Evolutionary conservation across 2,113 vertebrate species (phyloP).

Genomic region (Alligator sinensis): DNA sequence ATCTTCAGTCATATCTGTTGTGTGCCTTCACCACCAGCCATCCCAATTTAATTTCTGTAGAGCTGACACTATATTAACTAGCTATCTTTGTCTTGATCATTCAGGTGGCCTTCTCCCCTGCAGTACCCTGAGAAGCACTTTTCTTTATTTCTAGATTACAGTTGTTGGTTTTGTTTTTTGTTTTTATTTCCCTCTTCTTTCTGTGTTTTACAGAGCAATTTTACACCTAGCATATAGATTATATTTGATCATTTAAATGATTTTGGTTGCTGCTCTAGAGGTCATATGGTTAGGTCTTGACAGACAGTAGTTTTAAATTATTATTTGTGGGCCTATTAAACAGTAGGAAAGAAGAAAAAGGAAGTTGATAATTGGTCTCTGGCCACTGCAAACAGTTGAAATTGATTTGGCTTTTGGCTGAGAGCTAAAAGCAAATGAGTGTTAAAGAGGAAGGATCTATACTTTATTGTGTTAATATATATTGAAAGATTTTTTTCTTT

Average conservation of each 20-base stretch:
- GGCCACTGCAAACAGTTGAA: slow-evolving; percentile 2
- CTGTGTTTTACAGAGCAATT: neutral
- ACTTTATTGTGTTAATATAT: neutral
- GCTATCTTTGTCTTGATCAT: no score
- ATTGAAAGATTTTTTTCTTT: neutral
- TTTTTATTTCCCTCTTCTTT: neutral
- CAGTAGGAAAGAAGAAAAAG: slow-evolving; percentile 23
- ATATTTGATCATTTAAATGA: slow-evolving; percentile 4
- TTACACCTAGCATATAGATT: neutral
- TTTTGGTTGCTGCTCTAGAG: slow-evolving; percentile 1
- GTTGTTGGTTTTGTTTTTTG: neutral
- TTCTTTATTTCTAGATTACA: no score
- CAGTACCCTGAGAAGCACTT: no score
- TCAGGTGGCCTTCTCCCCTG: no score
- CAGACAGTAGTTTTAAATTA: slow-evolving; percentile 31
- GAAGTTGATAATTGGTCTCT: slow-evolving; percentile 36
- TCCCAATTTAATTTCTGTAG: no score
- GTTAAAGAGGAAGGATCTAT: neutral
- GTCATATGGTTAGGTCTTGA: neutral
- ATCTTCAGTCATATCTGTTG: no score
- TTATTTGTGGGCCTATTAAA: slow-evolving; percentile 39
- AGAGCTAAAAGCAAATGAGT: neutral
- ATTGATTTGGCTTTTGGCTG: slow-evolving; percentile 50
- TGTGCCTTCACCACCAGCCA: no score
- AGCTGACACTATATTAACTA: no score